Conservation (phyloP, 2,113 vertebrate genomes). For the Lutjanus erythropterus region DNA sequence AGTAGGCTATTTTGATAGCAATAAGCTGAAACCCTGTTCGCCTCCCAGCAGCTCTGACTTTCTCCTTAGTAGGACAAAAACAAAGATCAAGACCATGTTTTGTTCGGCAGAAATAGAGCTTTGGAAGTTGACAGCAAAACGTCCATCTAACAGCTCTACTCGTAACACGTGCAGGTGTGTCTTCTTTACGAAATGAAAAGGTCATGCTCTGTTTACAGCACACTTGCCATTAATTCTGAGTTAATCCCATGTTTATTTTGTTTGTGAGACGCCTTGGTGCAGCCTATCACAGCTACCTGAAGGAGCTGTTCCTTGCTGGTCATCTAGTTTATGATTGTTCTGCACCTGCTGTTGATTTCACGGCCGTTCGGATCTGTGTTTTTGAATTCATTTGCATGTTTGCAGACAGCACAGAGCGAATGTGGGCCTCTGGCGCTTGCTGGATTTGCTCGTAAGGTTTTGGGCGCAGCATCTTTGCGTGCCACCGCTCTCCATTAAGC, state of each 20-base stretch:
- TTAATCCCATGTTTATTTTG: constrained; percentile 17
- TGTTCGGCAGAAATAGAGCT: constrained; percentile 3
- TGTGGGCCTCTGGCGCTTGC: neutral
- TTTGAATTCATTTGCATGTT: neutral
- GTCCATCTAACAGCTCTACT: neutral
- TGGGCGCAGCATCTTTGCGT: constrained; percentile 48
- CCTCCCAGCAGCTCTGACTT: neutral
- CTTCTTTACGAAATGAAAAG: constrained; percentile 22
- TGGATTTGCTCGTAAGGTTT: constrained; percentile 40
- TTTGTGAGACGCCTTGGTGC: neutral
- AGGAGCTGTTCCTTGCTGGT: neutral
- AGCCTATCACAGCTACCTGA: neutral
- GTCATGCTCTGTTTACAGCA: constrained; percentile 40
- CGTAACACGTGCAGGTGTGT: constrained; percentile 21
- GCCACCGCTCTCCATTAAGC: constrained; percentile 59
- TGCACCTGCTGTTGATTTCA: constrained; percentile 31
- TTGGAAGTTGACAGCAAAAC: constrained; percentile 17
- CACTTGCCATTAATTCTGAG: neutral
- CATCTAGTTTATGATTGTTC: neutral
- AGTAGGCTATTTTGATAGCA: neutral
- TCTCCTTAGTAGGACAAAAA: neutral
- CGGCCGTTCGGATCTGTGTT: neutral
- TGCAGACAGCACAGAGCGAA: neutral
- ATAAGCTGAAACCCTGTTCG: constrained; percentile 13
- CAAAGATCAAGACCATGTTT: constrained; percentile 10